These are phyloP conservation scores for Opisthocomus hoazin DNA, from an alignment of 2,113 vertebrate species.

Conservation along the genomic window DNA sequence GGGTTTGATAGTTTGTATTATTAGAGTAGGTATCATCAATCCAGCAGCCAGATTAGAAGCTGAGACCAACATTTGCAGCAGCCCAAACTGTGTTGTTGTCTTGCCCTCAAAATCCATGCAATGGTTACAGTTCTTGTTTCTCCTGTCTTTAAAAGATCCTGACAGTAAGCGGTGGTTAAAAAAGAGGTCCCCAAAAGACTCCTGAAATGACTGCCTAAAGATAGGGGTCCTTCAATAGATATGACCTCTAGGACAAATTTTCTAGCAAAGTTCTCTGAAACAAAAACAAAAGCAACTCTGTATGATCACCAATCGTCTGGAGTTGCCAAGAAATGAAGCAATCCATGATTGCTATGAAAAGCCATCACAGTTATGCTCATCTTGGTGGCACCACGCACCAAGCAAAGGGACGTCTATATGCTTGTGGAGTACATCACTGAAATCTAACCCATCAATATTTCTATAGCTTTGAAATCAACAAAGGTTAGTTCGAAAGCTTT, in stretches of 20 bases:
- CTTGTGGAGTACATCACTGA: neutral
- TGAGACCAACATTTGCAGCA: neutral
- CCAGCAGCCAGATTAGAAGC: neutral
- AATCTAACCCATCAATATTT: neutral
- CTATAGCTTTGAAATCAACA: neutral
- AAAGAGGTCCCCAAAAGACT: neutral
- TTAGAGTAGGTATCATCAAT: neutral
- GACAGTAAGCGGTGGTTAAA: neutral
- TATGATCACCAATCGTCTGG: neutral
- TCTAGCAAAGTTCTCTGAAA: neutral
- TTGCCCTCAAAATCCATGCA: neutral
- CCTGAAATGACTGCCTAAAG: neutral
- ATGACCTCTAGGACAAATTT: neutral
- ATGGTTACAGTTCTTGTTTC: neutral
- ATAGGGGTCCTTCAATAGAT: neutral
- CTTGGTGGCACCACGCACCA: neutral
- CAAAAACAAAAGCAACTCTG: neutral
- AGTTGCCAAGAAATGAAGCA: neutral
- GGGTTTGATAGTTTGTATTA: neutral
- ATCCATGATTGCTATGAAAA: neutral
- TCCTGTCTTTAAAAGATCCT: neutral
- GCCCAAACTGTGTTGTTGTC: neutral
- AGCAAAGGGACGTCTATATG: neutral
- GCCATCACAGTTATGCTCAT: neutral
- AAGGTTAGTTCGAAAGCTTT: neutral